Evolutionary conservation across 1,140 invertebrate genomes (phyloP).

Genomic region (Leptoteleia sp.): DNA sequence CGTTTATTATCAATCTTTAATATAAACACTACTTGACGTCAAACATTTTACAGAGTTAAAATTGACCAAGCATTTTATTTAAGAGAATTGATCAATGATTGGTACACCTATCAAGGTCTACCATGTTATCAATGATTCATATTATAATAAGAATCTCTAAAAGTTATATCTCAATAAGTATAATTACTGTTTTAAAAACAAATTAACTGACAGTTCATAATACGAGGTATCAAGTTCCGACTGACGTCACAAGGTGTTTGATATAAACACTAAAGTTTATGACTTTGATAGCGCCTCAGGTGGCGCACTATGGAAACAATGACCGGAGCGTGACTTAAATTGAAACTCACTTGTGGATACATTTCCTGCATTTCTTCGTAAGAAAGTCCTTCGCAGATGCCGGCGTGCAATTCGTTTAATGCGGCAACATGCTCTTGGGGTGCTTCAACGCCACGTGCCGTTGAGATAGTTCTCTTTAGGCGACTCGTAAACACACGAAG

Average conservation of each 20-base stretch:
- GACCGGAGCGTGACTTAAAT: no score
- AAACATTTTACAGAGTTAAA: no score
- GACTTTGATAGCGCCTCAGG: neutral
- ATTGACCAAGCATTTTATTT: no score
- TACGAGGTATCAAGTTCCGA: slow-evolving; percentile 1
- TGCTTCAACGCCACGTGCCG: slow-evolving; percentile 89
- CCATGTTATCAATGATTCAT: slow-evolving; percentile 15
- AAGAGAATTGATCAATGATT: neutral
- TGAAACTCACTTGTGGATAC: slow-evolving; percentile 85
- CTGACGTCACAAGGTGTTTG: slow-evolving; percentile 8
- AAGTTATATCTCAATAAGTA: no score
- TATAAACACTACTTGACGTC: no score
- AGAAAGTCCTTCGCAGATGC: slow-evolving; percentile 95
- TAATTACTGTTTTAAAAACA: slow-evolving; percentile 3
- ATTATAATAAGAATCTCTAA: no score
- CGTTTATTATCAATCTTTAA: no score
- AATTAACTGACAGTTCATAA: neutral
- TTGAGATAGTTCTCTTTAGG: slow-evolving; percentile 92
- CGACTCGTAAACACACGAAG: slow-evolving; percentile 94
- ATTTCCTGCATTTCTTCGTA: slow-evolving; percentile 96
- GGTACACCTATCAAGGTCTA: slow-evolving; percentile 7
- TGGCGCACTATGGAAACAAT: neutral
- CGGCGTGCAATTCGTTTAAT: slow-evolving; percentile 95
- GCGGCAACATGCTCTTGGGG: slow-evolving; percentile 89
- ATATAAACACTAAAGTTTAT: neutral